Evolutionary conservation across 2,888 invertebrate species (phyloP).

Genomic region (Troides aeacus): DNA sequence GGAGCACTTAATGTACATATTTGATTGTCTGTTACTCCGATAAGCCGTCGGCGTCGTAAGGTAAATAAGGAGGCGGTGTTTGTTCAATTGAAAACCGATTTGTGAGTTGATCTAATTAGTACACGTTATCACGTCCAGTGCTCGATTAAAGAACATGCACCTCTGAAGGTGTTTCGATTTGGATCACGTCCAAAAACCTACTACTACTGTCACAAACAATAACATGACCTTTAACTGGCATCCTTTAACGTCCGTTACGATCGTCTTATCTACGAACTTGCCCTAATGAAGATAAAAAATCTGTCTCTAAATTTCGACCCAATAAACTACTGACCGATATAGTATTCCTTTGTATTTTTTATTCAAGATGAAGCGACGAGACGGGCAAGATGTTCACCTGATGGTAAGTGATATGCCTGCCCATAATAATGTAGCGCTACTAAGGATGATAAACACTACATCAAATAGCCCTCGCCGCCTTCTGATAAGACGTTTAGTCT

Average conservation of each 20-base stretch:
- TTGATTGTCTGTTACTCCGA: conserved; percentile 4
- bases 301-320: no score
- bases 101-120: conserved; percentile 43
- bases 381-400: no score
- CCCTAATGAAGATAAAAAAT: no score
- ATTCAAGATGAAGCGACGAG: no score
- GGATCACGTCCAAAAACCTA: conserved; percentile 54
- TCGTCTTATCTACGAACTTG: no score
- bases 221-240: conserved; percentile 56
- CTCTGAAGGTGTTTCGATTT: conserved; percentile 58
- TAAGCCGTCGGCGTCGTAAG: not conserved
- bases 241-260: conserved; percentile 34
- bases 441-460: no score
- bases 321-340: no score
- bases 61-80: conserved; percentile 48
- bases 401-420: no score
- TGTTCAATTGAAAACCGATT: conserved; percentile 56
- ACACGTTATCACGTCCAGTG: conserved; percentile 36
- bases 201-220: conserved; percentile 64
- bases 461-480: no score
- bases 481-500: no score
- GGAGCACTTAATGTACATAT: conserved; percentile 2
- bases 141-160: conserved; percentile 51
- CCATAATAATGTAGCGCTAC: no score
- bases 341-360: no score